Evolutionary conservation across 2,797 vertebrate species (phyloP).

Genomic region (Manis javanica): DNA sequence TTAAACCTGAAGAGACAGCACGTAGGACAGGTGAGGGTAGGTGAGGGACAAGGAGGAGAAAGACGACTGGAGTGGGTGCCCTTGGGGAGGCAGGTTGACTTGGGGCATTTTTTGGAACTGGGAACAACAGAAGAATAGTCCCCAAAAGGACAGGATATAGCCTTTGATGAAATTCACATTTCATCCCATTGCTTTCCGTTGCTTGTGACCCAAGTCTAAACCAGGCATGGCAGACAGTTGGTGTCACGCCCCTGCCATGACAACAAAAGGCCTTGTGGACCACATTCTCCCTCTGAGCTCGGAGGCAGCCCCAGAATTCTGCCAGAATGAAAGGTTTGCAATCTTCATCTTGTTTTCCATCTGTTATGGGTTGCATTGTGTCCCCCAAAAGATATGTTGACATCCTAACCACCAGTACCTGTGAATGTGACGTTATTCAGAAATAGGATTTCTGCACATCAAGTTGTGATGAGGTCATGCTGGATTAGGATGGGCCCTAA

Average conservation of each 20-base stretch:
- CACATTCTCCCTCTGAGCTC: not conserved
- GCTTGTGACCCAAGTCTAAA: not conserved
- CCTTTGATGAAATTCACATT: not conserved
- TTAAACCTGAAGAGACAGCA: not conserved
- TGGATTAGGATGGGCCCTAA: not conserved
- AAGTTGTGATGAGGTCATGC: not conserved
- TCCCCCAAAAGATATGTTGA: not conserved
- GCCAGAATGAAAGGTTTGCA: not conserved
- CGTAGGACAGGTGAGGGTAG: not conserved
- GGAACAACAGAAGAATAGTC: not conserved
- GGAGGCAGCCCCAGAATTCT: not conserved
- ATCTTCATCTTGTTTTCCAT: not conserved
- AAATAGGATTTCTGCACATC: not conserved
- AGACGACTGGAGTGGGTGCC: rapidly evolving
- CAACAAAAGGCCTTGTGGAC: not conserved
- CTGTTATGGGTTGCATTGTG: not conserved
- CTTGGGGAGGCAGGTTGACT: not conserved
- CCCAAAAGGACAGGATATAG: not conserved
- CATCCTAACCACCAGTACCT: not conserved
- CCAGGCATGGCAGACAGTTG: not conserved
- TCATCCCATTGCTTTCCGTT: not conserved
- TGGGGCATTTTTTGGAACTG: not conserved
- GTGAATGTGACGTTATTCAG: not conserved
- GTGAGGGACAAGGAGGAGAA: not conserved
- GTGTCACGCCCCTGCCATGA: not conserved